A percentile compares a stretch with the other conserved stretches of the same genome.
These are phyloP conservation scores for Thalpophila matura DNA, from an alignment of 2,888 invertebrate species.

Conservation along the genomic window DNA sequence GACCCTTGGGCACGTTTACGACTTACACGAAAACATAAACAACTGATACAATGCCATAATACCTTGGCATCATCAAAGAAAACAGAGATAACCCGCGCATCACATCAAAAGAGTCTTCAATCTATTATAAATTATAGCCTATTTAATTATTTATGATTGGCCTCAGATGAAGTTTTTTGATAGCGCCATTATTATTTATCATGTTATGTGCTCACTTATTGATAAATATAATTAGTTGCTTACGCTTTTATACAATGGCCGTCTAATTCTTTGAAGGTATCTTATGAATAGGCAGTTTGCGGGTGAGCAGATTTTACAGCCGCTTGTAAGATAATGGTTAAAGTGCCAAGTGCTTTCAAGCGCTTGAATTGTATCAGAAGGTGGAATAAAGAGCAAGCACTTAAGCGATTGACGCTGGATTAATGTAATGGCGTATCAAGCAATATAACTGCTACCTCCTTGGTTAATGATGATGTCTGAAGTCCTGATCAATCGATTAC, in stretches of 20 bases:
- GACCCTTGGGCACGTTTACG: conserved; percentile 12
- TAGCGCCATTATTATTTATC: conserved; percentile 32
- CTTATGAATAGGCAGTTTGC: conserved; percentile 21
- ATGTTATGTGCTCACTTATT: conserved; percentile 20
- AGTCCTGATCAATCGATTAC: conserved; percentile 26
- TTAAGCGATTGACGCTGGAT: conserved; percentile 23
- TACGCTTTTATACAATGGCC: conserved; percentile 11
- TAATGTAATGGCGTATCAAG: not conserved
- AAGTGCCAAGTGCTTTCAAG: conserved; percentile 17
- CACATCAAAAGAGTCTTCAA: conserved; percentile 32
- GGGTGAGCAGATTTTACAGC: not conserved
- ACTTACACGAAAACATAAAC: conserved; percentile 19
- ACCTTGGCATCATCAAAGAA: conserved; percentile 12
- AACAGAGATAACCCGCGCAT: conserved; percentile 34
- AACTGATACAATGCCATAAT: not conserved
- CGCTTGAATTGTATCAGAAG: conserved; percentile 14
- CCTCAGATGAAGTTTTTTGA: conserved; percentile 30
- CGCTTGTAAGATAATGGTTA: not conserved
- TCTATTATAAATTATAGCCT: conserved; percentile 31
- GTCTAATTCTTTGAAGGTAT: conserved; percentile 10
- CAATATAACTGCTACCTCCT: not conserved
- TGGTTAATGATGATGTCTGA: conserved; percentile 4
- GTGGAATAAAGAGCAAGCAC: conserved; percentile 8
- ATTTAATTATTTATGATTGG: conserved; percentile 35
- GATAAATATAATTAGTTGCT: conserved; percentile 43